These are phyloP conservation scores for Nomada ferruginata DNA, from an alignment of 2,888 invertebrate species.

Conservation along the genomic window DNA sequence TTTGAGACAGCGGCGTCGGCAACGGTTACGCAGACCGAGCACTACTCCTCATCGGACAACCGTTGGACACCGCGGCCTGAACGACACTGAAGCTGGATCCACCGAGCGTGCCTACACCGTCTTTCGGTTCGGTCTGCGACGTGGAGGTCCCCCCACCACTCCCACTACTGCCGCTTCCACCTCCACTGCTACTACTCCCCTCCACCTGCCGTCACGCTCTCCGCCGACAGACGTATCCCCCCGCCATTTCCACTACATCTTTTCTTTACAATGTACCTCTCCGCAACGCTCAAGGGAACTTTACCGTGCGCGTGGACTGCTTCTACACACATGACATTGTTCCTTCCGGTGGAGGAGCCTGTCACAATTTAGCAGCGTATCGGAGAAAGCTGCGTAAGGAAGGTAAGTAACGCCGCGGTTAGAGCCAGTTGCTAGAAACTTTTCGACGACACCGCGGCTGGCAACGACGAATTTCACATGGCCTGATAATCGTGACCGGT, in stretches of 20 bases:
- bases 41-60: slow-evolving; percentile 51
- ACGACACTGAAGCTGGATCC: slow-evolving; percentile 80
- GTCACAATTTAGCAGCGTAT: slow-evolving; percentile 64
- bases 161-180: slow-evolving; percentile 38
- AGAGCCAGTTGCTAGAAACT: neutral
- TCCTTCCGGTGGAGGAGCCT: slow-evolving; percentile 66
- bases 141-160: slow-evolving; percentile 68
- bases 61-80: slow-evolving; percentile 79
- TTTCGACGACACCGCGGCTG: neutral
- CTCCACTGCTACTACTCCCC: slow-evolving; percentile 21
- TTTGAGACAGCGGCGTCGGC: slow-evolving; percentile 2
- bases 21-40: slow-evolving; percentile 25
- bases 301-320: slow-evolving; percentile 32
- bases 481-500: neutral
- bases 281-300: slow-evolving; percentile 43
- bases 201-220: slow-evolving; percentile 52
- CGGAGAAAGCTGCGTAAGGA: slow-evolving; percentile 60
- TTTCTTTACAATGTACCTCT: slow-evolving; percentile 58
- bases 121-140: slow-evolving; percentile 74
- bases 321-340: slow-evolving; percentile 50
- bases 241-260: slow-evolving; percentile 42
- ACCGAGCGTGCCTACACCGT: slow-evolving; percentile 79
- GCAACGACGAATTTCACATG: neutral
- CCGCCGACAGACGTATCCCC: slow-evolving; percentile 44
- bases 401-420: slow-evolving; percentile 6